phyloP scores from a whole-genome alignment of 2,797 vertebrate species.

The Dendrocincla fuliginosa region DNA sequence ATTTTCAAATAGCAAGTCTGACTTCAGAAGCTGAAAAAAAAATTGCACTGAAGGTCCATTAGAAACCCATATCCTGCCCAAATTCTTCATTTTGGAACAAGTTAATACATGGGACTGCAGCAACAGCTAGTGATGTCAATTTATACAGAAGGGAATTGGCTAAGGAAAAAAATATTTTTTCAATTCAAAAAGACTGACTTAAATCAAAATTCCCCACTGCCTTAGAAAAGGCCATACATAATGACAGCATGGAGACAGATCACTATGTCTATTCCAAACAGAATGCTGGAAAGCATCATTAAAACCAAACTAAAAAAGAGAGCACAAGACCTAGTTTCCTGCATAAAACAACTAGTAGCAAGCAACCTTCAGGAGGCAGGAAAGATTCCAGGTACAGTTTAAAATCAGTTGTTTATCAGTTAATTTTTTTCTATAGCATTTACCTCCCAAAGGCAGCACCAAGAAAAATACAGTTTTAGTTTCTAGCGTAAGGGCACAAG shows the following conservation, averaged over 20 bases:
- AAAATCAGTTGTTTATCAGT: background rate
- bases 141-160: background rate
- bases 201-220: background rate
- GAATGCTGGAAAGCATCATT: background rate
- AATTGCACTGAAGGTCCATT: background rate
- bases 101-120: background rate
- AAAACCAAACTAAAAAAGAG: background rate
- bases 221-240: background rate
- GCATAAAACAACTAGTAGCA: background rate
- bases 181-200: background rate
- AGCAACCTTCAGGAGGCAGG: background rate
- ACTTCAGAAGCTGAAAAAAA: background rate
- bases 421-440: background rate
- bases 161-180: background rate
- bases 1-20: background rate
- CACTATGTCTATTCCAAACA: background rate
- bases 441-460: background rate
- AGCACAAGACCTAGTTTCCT: background rate
- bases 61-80: background rate
- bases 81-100: background rate
- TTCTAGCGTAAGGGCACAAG: background rate
- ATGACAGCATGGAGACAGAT: background rate
- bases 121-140: background rate
- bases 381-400: background rate
- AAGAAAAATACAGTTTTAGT: background rate